A percentile compares a stretch with the other conserved stretches of the same genome.
phyloP scores from a whole-genome alignment of 1,140 invertebrate species.

The Pseudomyrmex dendroicus region DNA sequence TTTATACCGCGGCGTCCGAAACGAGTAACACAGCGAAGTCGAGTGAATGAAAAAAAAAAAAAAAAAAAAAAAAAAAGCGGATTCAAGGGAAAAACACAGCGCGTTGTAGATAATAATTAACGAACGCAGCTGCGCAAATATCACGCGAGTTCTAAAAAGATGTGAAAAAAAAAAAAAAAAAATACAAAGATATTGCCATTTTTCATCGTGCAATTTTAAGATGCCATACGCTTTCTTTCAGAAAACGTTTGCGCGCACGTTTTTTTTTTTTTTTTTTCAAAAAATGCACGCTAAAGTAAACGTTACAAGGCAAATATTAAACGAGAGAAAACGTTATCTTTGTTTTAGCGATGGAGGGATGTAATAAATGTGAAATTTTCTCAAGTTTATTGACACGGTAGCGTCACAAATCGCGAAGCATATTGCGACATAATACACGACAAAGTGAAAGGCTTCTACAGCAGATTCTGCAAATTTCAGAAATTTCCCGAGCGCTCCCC shows the following conservation, averaged over 20 bases:
- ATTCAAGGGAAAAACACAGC: neutral
- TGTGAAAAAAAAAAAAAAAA: neutral
- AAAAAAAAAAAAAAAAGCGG: conserved; percentile 6
- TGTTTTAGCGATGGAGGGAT: too few relatives aligned
- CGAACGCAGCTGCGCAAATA: conserved; percentile 6
- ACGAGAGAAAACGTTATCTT: too few relatives aligned
- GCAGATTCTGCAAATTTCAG: conserved; percentile 5
- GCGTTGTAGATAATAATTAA: neutral
- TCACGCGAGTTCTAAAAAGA: neutral
- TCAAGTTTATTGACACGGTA: too few relatives aligned
- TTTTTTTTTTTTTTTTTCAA: neutral
- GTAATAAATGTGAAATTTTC: too few relatives aligned
- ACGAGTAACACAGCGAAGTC: conserved; percentile 19
- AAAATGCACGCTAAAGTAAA: neutral
- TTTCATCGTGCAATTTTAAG: neutral
- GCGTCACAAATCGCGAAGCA: conserved; percentile 7
- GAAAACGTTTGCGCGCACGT: too few relatives aligned
- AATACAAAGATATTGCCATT: too few relatives aligned
- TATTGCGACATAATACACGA: neutral
- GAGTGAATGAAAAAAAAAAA: neutral
- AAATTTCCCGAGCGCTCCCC: neutral
- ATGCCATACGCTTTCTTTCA: neutral
- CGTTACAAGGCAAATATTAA: neutral
- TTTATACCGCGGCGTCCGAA: conserved; percentile 33
- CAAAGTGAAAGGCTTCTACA: neutral